phyloP scores from a whole-genome alignment of 2,797 vertebrate species.

The Tarsius wallacei region DNA sequence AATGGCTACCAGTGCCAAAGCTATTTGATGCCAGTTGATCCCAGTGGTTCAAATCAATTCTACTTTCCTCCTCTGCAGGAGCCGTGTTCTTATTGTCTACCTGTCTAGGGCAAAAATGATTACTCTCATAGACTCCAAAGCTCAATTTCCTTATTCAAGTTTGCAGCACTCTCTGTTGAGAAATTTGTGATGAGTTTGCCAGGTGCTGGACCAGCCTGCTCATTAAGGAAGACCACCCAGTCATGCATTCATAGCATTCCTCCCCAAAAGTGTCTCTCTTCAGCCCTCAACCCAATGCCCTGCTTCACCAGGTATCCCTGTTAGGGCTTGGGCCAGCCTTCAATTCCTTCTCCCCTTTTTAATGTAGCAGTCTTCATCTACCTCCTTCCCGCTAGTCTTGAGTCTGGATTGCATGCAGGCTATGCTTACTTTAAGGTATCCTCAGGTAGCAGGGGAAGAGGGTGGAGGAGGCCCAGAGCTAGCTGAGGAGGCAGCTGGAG shows the following conservation, averaged over 20 bases:
- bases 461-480: neutral
- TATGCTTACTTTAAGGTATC: neutral
- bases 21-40: neutral
- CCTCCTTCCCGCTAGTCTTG: neutral
- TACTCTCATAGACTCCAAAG: neutral
- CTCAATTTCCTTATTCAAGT: neutral
- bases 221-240: neutral
- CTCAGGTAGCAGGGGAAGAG: neutral
- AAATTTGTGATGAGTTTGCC: neutral
- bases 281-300: neutral
- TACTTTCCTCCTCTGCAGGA: neutral
- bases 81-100: neutral
- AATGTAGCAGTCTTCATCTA: neutral
- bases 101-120: neutral
- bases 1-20: neutral
- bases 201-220: neutral
- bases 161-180: neutral
- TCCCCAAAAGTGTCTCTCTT: neutral
- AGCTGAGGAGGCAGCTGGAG: neutral
- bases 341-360: neutral
- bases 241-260: neutral
- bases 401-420: neutral
- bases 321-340: neutral
- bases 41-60: neutral
- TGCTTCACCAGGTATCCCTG: neutral